A percentile compares a stretch with the other conserved stretches of the same genome.
Conservation (phyloP, 1,140 invertebrate species). For the Caenorhabditis remanei region DNA sequence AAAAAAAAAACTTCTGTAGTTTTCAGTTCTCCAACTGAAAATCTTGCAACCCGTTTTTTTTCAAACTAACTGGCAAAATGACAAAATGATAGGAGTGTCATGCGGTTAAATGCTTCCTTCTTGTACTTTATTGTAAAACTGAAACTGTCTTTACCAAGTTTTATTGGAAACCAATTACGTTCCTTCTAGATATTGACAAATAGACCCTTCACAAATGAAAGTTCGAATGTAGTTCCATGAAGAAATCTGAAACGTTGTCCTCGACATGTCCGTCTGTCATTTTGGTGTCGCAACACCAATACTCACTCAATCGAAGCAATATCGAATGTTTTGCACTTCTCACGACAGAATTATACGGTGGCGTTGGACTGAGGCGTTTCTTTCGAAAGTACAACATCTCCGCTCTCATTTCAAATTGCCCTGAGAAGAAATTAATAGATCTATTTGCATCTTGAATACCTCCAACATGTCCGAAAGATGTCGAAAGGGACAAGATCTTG, state of each 20-base stretch:
- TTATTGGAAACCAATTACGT: not conserved
- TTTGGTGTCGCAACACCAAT: not conserved
- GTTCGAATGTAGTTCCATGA: not conserved
- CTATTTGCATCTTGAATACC: conserved; percentile 16
- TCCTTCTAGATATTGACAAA: not conserved
- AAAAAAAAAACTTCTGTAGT: too few species aligned
- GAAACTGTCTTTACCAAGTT: not conserved
- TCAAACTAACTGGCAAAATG: too few species aligned
- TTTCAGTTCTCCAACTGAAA: too few species aligned
- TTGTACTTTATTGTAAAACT: too few species aligned
- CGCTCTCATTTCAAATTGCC: not conserved
- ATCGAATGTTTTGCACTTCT: conserved; percentile 35
- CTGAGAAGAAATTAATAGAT: not conserved
- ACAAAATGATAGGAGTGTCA: too few species aligned
- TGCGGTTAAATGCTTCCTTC: too few species aligned
- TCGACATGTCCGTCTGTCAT: not conserved
- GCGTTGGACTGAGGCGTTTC: not conserved
- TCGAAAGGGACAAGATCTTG: not conserved
- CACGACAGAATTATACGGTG: conserved; percentile 30
- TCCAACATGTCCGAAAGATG: not conserved
- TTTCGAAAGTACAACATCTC: conserved; percentile 22
- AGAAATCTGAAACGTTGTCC: conserved; percentile 21
- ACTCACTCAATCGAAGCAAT: conserved; percentile 1
- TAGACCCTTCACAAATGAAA: too few species aligned
- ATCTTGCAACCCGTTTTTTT: too few species aligned